Percentiles rank a stretch among this genome's conserved stretches.
These are phyloP conservation scores for Pyrgus malvae DNA, from an alignment of 2,888 invertebrate genomes.

Conservation along the genomic window DNA sequence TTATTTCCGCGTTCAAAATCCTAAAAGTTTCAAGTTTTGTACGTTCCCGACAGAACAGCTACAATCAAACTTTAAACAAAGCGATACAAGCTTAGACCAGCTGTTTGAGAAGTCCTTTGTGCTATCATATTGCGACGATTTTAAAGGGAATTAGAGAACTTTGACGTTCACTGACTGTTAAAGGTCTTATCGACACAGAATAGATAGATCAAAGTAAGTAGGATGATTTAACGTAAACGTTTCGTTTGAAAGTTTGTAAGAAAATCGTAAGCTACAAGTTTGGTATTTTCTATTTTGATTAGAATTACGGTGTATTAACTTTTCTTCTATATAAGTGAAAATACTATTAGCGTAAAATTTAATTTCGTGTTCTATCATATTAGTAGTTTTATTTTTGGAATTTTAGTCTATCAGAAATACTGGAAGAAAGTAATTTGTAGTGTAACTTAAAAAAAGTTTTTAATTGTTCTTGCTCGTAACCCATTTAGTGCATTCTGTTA, in stretches of 20 bases:
- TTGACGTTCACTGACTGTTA: slow-evolving; percentile 44
- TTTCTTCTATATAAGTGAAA: too few relatives aligned
- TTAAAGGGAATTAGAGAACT: slow-evolving; percentile 60
- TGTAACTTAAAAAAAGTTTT: not conserved
- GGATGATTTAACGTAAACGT: not conserved
- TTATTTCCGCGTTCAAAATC: slow-evolving; percentile 24
- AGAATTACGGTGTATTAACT: too few relatives aligned
- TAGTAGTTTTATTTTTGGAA: not conserved
- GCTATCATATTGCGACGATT: slow-evolving; percentile 50
- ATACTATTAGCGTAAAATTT: too few relatives aligned
- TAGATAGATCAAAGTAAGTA: slow-evolving; percentile 1
- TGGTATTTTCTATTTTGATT: not conserved
- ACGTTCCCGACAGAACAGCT: slow-evolving; percentile 29
- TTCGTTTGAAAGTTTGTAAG: too few relatives aligned
- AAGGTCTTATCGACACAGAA: slow-evolving; percentile 3
- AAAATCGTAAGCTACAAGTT: too few relatives aligned
- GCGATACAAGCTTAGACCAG: slow-evolving; percentile 41
- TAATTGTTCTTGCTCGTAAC: slow-evolving; percentile 21
- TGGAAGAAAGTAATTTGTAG: not conserved
- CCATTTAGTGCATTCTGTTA: slow-evolving; percentile 22
- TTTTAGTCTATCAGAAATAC: not conserved
- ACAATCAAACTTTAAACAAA: slow-evolving; percentile 56
- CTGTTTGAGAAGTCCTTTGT: slow-evolving; percentile 43
- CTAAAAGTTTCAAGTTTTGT: slow-evolving; percentile 25
- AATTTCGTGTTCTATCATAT: too few relatives aligned